These are phyloP conservation scores for Drosophila murphyi DNA, from an alignment of 1,140 invertebrate species.

Conservation along the genomic window DNA sequence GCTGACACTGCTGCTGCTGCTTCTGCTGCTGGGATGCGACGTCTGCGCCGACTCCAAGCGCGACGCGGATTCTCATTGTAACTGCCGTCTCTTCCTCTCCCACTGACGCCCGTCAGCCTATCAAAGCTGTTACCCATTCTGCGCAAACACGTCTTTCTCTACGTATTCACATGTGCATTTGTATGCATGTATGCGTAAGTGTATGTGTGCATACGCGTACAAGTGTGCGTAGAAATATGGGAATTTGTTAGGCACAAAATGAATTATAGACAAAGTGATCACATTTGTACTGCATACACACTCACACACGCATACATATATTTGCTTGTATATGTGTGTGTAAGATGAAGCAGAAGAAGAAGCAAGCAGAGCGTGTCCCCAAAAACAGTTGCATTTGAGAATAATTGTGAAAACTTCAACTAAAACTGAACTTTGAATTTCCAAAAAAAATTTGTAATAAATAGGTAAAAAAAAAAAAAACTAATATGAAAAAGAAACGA, in stretches of 20 bases:
- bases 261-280: too few relatives aligned
- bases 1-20: not conserved
- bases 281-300: not conserved
- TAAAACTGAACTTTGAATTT: too few relatives aligned
- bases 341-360: not conserved
- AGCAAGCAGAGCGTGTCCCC: too few relatives aligned
- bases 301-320: not conserved
- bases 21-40: slow-evolving; percentile 23
- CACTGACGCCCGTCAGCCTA: slow-evolving; percentile 39
- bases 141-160: not conserved
- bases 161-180: not conserved
- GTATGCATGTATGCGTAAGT: slow-evolving; percentile 1
- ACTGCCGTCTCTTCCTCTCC: not conserved
- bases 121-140: slow-evolving; percentile 65
- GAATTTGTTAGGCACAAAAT: too few relatives aligned
- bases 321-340: not conserved
- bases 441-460: too few relatives aligned
- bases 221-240: too few relatives aligned
- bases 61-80: slow-evolving; percentile 41
- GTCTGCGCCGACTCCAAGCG: slow-evolving; percentile 46
- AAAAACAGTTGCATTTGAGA: too few relatives aligned
- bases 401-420: too few relatives aligned
- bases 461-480: too few relatives aligned
- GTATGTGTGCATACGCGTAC: not conserved
- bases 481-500: too few relatives aligned